phyloP scores from a whole-genome alignment of 2,113 vertebrate species.

The Anguilla japonica region DNA sequence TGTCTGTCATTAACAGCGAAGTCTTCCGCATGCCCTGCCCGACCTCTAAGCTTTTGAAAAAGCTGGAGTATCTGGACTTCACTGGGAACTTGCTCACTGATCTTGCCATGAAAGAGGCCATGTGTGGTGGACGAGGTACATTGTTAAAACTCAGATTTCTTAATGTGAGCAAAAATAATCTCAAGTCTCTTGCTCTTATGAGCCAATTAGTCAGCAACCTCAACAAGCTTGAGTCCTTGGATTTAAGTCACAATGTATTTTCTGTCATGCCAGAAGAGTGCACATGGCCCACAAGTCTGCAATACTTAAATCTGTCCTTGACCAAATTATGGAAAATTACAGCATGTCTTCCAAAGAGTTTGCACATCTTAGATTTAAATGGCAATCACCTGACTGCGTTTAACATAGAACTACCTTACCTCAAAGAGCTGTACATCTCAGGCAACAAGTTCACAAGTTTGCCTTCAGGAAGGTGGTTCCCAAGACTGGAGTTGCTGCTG shows the following conservation, averaged over 20 bases:
- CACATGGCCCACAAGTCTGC: constrained; percentile 74
- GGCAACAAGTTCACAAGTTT: constrained; percentile 78
- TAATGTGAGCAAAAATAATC: constrained; percentile 72
- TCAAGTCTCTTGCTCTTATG: constrained; percentile 54
- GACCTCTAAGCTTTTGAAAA: constrained; percentile 45
- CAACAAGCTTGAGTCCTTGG: constrained; percentile 68
- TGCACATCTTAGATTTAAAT: constrained; percentile 83
- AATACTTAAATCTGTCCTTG: constrained; percentile 78
- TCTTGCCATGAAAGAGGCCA: constrained; percentile 51
- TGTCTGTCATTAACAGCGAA: constrained; percentile 63
- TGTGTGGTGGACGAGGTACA: constrained; percentile 47
- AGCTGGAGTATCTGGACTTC: constrained; percentile 74
- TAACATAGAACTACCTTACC: constrained; percentile 57
- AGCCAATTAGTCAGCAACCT: constrained; percentile 56
- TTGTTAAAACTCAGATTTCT: constrained; percentile 64
- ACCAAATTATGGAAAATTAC: constrained; percentile 66
- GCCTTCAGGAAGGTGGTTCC: constrained; percentile 61
- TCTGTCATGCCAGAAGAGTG: constrained; percentile 67
- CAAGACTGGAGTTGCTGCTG: constrained; percentile 64
- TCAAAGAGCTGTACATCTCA: constrained; percentile 79
- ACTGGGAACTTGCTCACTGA: constrained; percentile 73
- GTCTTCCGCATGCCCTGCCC: constrained; percentile 69
- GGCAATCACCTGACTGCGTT: constrained; percentile 74
- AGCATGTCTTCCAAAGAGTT: constrained; percentile 63
- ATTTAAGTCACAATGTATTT: constrained; percentile 78